Evolutionary conservation across 2,797 vertebrate species (phyloP), one percentile per base, ranked within the genome.

Genomic region (Crypturellus tataupa): DNA sequence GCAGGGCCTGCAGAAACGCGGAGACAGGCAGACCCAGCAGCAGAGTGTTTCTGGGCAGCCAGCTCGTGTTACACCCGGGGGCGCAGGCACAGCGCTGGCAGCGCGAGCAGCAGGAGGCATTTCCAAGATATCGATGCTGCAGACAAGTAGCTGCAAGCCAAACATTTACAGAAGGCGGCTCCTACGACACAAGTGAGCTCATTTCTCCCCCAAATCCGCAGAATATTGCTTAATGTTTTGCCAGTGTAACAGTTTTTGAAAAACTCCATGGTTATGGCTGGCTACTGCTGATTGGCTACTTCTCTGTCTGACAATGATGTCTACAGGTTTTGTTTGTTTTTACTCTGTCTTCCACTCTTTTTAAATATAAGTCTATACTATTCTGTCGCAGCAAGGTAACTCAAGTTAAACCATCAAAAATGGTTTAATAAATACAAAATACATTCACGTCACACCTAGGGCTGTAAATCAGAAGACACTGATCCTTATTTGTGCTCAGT

Each of bases 61-160:
- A 24, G 40, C 15, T 39, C 58, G 7, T 1, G 6, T 29, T 44
- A 2, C 2, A 0, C 4, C 9, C 18, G 9, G 42, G 2, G 8
- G 65, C 0, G 6, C 0, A 5, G 46, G 67, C 92, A 21, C 39
- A 64, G 69, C 58, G 29, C n/a, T 1, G 6, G 33, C 39, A 2
- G 1, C 9, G 29, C 17, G 33, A 60, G 46, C 19, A 37, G 78
- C 33, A 31, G 42, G 44, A 78, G 29, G n/a, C 29, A 33, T 42
- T 63, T 63, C 56, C 83, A 73, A 35, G 46, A 5, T n/a, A 31
- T 11, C 0, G 31, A 3, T 46, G 51, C 64, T 93, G 70, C 44
- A 42, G 59, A 16, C 1, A 3, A 49, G 55, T 35, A 60, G 53
- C 44, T 58, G 70, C 24, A 75, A 80, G 49, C 15, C 72, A 49